Evolutionary conservation across 2,113 vertebrate species (phyloP), one percentile per base, ranked within the genome.

Genomic region (Conger conger): DNA sequence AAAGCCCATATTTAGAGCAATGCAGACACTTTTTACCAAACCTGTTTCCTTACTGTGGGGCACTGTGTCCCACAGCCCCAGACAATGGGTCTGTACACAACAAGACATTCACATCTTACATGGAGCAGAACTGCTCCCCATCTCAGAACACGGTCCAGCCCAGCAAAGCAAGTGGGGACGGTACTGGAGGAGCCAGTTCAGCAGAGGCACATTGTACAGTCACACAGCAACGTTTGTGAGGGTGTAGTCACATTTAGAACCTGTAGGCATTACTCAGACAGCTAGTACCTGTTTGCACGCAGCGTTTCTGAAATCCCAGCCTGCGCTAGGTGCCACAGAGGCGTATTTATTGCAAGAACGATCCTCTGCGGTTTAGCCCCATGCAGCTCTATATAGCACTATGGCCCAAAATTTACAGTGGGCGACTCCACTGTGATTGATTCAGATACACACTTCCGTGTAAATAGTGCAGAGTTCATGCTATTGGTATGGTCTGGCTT

Each of bases 1-100:
- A 68, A 35, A 81, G 38, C 35, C 60, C 81, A 35, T 42, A 82
- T 83, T 82, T 82, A 85, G 57, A 82, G 81, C 57, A 35, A 8
- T 35, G n/a, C 4, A 57, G 80, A 77, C 63, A 38, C 36, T 81
- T 57, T 33, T 37, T 76, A 42, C 85, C 77, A 82, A 53, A 80
- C 53, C 4, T 33, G 38, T 57, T 85, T 85, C 81, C 81, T 73
- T 30, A 82, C 20, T 63, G 73, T 30, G 37, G 17, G n/a, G 76
- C 68, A 78, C 30, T 76, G 38, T 76, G 54, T 50, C 54, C 77
- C 27, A 57, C 36, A 78, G 17, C n/a, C 36, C 83, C 50, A 57
- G 42, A 80, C 50, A 45, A 16, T 18, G 23, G 60, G 82, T 40
- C 38, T 40, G 38, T 33, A 33, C 27, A 73, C 63, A 45, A 42